phyloP scores from a whole-genome alignment of 2,888 invertebrate genomes.

The Oasisia sp. region DNA sequence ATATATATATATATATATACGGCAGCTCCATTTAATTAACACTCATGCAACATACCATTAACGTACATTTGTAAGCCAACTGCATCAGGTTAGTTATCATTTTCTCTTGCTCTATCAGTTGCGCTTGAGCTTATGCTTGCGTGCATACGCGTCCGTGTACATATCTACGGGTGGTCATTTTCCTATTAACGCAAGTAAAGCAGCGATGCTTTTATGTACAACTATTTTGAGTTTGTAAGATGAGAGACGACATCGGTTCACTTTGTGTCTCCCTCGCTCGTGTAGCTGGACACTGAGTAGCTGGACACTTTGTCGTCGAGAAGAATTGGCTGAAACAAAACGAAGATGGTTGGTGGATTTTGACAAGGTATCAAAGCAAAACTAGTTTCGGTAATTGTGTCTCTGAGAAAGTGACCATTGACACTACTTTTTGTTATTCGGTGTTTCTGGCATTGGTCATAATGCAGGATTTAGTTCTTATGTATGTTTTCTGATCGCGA shows the following conservation, averaged over 20 bases:
- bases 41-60: no score
- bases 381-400: background rate
- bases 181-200: no score
- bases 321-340: background rate
- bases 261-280: background rate
- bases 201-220: no score
- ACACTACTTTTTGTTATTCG: background rate
- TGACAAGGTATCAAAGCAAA: background rate
- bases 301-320: background rate
- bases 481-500: background rate
- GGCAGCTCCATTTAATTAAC: no score
- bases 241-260: background rate
- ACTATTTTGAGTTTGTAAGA: background rate
- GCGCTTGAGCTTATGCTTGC: no score
- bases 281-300: background rate
- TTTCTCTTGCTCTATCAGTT: no score
- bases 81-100: no score
- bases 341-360: background rate
- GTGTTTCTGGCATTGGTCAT: background rate
- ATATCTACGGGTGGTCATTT: no score
- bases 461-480: background rate
- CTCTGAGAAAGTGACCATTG: background rate
- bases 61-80: no score
- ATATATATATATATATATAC: no score
- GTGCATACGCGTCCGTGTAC: no score